Base-by-base conservation (phyloP, 1,140 invertebrate species). In the Drosophila novamexicana region DNA sequence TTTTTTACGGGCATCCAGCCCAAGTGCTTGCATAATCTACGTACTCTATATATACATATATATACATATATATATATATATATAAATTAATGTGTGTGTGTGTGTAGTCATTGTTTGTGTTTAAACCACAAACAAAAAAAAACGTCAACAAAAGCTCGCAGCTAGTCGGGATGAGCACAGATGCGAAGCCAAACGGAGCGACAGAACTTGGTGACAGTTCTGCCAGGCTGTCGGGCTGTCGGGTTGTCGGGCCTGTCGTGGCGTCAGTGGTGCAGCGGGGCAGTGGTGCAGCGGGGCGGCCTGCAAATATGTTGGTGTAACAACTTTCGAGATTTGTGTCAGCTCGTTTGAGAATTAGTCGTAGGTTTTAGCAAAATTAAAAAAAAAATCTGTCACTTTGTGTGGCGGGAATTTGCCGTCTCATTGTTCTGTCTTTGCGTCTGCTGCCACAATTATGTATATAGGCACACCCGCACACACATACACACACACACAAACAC, bases 301-400 rank as follows among this genome's bases (percentile, higher is more conserved):
- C 50, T 64, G 69, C 53, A 81, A 78, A 78, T 79, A 86, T 64
- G 79, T 83, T 88, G 83, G 71, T 68, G 79, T 81, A 77, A 77
- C 78, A 88, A 88, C 77, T 88, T 83, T 80, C 75, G 65, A 88
- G 83, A 88, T 88, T 88, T 88, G 83, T 88, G 84, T 89, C 83
- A 88, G 83, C 80, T 88, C 83, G 83, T 88, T 88, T 88, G 83
- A 88, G 83, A 88, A 88, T 88, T 88, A 88, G 84, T 89, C 80
- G 79, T 89, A 80, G 83, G 84, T 88, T 88, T 88, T 88, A 88
- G 83, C 73, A 84, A 88, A 88, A 88, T 88, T 88, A 88, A 88
- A 88, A 86, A 88, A 86, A 86, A 88, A 76, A 78, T 69, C 75
- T 86, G 79, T 88, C 83, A 79, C 75, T 76, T 59, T 59, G 77